A percentile compares a stretch with the other conserved stretches of the same genome.
Evolutionary conservation across 2,113 vertebrate species (phyloP).

Genomic region (Oncorhynchus mykiss): DNA sequence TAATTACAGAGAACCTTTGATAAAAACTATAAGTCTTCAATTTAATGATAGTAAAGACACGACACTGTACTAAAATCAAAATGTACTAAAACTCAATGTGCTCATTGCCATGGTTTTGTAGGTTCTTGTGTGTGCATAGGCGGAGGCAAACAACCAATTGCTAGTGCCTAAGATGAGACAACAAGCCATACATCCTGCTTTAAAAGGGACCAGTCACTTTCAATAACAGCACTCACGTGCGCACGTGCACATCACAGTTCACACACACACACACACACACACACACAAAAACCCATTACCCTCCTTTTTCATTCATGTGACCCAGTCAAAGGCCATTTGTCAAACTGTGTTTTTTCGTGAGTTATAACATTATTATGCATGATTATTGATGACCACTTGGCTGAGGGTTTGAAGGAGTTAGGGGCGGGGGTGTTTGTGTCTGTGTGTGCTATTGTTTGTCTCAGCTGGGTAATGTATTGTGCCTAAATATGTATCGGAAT

Average conservation of each 20-base stretch:
- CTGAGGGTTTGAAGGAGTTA: constrained; percentile 25
- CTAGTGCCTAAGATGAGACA: constrained; percentile 50
- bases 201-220: constrained; percentile 48
- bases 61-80: background rate
- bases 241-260: constrained; percentile 2
- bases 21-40: too few relatives aligned
- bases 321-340: constrained; percentile 55
- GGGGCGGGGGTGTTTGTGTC: constrained; percentile 10
- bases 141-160: constrained; percentile 56
- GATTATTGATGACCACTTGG: constrained; percentile 44
- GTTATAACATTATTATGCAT: constrained; percentile 37
- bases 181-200: constrained; percentile 61
- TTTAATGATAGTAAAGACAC: too few relatives aligned
- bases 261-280: constrained; percentile 13
- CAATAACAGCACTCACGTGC: constrained; percentile 35
- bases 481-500: background rate
- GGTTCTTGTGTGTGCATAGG: constrained; percentile 52
- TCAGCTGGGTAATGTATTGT: too few relatives aligned
- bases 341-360: constrained; percentile 48
- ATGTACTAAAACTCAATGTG: background rate
- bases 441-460: constrained; percentile 13
- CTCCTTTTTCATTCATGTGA: constrained; percentile 55
- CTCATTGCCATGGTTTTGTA: constrained; percentile 19
- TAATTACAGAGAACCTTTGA: too few relatives aligned
- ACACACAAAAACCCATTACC: constrained; percentile 4